Percentiles rank a stretch among this genome's conserved stretches.
Evolutionary conservation across 2,113 vertebrate genomes (phyloP).

Genomic region (Psilopogon haemacephalus): DNA sequence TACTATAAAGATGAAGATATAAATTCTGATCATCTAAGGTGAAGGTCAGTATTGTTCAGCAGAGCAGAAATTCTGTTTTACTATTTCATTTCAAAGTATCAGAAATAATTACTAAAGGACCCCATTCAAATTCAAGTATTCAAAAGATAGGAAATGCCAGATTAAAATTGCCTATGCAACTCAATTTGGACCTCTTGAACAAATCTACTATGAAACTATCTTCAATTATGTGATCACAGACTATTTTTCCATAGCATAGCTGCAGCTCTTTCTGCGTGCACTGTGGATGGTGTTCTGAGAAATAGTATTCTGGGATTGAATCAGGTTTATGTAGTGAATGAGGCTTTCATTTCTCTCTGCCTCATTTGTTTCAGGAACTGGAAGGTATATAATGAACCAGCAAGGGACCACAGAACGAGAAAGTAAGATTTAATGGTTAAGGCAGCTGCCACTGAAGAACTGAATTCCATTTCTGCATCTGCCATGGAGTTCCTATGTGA

Average conservation of each 20-base stretch:
- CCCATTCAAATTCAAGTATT: not conserved
- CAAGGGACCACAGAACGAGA: conserved; percentile 41
- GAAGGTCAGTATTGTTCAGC: not conserved
- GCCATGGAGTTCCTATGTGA: conserved; percentile 16
- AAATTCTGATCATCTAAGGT: not conserved
- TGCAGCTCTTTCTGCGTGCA: not conserved
- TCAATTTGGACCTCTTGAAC: not conserved
- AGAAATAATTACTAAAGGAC: not conserved
- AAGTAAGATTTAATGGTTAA: conserved; percentile 66
- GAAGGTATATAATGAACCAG: conserved; percentile 63
- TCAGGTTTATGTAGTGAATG: conserved; percentile 53
- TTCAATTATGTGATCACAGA: conserved; percentile 33
- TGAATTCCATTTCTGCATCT: conserved; percentile 54
- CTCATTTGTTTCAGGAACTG: conserved; percentile 64
- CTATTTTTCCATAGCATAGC: conserved; percentile 15
- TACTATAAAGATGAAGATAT: not conserved
- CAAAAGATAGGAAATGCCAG: not conserved
- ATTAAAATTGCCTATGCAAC: not conserved
- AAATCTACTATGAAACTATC: not conserved
- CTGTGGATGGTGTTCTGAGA: conserved; percentile 10
- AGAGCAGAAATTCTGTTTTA: not conserved
- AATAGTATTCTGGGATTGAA: conserved; percentile 42
- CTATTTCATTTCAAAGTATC: not conserved
- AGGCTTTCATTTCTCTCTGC: conserved; percentile 55
- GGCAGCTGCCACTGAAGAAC: conserved; percentile 32